Conservation (phyloP, 2,888 invertebrate species). For the Stegophylla sp. region DNA sequence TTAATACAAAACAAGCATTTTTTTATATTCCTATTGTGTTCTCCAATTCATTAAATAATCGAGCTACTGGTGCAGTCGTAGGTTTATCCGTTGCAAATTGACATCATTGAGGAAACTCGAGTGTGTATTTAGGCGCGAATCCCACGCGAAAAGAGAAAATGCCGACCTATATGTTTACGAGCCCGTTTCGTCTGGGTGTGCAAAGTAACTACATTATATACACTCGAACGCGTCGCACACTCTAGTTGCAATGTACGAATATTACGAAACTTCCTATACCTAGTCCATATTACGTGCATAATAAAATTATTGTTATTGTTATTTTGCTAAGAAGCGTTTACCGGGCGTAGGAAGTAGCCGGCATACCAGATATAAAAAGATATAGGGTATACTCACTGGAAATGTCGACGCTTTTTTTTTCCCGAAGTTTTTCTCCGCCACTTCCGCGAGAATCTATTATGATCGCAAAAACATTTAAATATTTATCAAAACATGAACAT, state of each 20-base stretch:
- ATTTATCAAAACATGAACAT: no score
- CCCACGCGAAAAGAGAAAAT: conserved; percentile 34
- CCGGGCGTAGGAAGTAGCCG: no score
- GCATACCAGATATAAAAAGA: no score
- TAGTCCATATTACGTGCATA: no score
- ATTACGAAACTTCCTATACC: no score
- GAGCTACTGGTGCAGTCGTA: no score
- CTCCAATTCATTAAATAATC: no score
- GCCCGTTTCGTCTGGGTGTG: conserved; percentile 7
- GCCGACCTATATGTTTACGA: conserved; percentile 43
- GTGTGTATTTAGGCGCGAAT: background rate
- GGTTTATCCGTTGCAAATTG: no score
- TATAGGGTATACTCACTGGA: conserved; percentile 12
- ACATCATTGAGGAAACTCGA: background rate
- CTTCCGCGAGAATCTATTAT: conserved; percentile 9
- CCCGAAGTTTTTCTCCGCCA: background rate
- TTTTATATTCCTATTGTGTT: no score
- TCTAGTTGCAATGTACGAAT: background rate
- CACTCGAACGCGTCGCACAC: conserved; percentile 2
- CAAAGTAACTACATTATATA: background rate
- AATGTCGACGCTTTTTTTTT: background rate
- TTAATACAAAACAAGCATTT: no score
- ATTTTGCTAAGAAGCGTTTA: no score
- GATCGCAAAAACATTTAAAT: conserved; percentile 6
- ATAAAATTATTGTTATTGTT: no score